Conservation (phyloP, 2,113 vertebrate species). For the Callaeas wilsoni region DNA sequence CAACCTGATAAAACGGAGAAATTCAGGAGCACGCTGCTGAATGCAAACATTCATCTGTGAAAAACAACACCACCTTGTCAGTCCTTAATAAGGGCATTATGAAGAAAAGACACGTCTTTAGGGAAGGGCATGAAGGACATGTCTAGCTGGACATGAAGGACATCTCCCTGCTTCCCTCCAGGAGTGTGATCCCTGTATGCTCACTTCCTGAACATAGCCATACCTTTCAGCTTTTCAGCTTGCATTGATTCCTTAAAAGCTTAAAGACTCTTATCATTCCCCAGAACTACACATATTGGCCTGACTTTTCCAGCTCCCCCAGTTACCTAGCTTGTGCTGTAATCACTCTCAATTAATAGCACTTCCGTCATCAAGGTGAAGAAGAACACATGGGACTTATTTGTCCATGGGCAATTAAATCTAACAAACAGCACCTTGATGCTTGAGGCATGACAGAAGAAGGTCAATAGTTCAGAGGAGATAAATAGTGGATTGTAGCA, state of each 20-base stretch:
- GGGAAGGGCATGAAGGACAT: background rate
- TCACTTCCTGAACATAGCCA: background rate
- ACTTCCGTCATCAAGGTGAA: background rate
- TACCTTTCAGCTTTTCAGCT: background rate
- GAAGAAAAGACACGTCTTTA: background rate
- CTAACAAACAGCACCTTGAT: background rate
- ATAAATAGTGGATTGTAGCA: background rate
- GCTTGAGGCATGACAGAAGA: background rate
- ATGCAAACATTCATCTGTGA: background rate
- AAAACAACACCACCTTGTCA: background rate
- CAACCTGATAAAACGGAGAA: slow-evolving; percentile 45
- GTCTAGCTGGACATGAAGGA: background rate
- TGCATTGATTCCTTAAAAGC: background rate
- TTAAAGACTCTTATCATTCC: background rate
- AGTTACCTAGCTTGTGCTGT: background rate
- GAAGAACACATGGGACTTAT: background rate
- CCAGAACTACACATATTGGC: background rate
- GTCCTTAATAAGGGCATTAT: background rate
- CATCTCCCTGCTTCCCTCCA: background rate
- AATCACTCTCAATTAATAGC: background rate
- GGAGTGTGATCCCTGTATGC: no score
- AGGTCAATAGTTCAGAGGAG: background rate
- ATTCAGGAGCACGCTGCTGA: background rate
- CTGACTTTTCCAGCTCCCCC: background rate
- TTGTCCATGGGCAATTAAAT: background rate